Evolutionary conservation across 2,113 vertebrate species (phyloP).

Genomic region (Dipodomys ordii): DNA sequence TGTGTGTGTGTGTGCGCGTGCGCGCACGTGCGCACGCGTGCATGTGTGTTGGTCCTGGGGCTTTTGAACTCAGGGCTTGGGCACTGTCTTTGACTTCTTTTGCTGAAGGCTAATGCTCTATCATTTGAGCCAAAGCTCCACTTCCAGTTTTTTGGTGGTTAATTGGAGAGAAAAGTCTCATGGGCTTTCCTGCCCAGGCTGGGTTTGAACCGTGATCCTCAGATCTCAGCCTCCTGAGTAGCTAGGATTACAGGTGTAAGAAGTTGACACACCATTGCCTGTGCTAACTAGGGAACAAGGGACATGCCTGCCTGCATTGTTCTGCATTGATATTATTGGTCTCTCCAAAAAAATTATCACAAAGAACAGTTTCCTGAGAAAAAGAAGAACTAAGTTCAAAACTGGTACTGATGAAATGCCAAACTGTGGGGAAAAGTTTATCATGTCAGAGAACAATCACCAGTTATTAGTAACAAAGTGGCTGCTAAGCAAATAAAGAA

Average conservation of each 20-base stretch:
- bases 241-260: no score
- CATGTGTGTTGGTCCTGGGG: not conserved
- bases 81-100: no score
- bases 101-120: no score
- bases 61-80: no score
- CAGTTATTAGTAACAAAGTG: slow-evolving; percentile 52
- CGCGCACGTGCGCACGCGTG: no score
- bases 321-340: not conserved
- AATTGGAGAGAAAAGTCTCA: no score
- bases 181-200: no score
- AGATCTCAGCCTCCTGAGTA: no score
- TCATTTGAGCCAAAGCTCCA: no score
- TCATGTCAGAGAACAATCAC: slow-evolving; percentile 25
- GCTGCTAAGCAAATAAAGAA: slow-evolving; percentile 67
- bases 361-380: slow-evolving; percentile 18
- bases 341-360: not conserved
- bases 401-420: not conserved
- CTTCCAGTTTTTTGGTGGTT: no score
- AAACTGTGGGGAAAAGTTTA: slow-evolving; percentile 28
- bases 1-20: no score
- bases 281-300: not conserved
- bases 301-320: not conserved
- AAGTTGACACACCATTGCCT: not conserved
- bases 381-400: slow-evolving; percentile 48
- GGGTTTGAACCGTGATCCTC: no score